Evolutionary conservation across 1,140 invertebrate genomes (phyloP).

Genomic region (Paraescarpia echinospica): DNA sequence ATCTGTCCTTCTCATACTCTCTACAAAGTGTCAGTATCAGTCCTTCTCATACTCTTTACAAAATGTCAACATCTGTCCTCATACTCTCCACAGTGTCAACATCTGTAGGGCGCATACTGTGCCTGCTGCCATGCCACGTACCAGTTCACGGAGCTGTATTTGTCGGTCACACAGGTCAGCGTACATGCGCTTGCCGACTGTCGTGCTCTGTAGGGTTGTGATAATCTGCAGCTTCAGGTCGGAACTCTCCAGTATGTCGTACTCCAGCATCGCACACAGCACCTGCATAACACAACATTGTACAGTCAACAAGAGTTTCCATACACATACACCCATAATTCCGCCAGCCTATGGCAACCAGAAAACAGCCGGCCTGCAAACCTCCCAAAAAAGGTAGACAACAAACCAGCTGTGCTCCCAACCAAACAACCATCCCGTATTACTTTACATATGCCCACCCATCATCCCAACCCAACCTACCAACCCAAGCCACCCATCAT

Average conservation of each 20-base stretch:
- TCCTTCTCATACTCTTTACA: neutral
- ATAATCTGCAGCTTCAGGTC: conserved; percentile 75
- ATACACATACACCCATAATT: neutral
- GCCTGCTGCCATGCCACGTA: conserved; percentile 53
- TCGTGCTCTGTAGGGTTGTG: conserved; percentile 77
- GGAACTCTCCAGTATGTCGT: conserved; percentile 69
- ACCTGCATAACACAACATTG: conserved; percentile 64
- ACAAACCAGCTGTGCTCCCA: neutral
- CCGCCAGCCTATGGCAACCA: too few species aligned
- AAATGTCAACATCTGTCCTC: neutral
- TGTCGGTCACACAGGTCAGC: conserved; percentile 74
- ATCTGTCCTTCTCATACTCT: conserved; percentile 3
- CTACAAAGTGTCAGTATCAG: neutral
- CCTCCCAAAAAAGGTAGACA: too few species aligned
- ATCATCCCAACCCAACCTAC: too few species aligned
- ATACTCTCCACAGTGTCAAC: neutral
- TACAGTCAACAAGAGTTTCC: neutral
- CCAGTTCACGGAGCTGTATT: conserved; percentile 75
- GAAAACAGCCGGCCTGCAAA: too few species aligned
- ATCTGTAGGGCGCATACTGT: neutral
- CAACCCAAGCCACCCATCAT: too few species aligned
- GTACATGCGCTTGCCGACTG: conserved; percentile 71
- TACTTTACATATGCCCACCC: too few species aligned
- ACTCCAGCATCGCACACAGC: conserved; percentile 80
- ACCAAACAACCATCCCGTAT: too few species aligned